Evolutionary conservation across 1,140 invertebrate species (phyloP), one percentile per base, ranked within the genome.

Genomic region (Monochamus saltuarius): DNA sequence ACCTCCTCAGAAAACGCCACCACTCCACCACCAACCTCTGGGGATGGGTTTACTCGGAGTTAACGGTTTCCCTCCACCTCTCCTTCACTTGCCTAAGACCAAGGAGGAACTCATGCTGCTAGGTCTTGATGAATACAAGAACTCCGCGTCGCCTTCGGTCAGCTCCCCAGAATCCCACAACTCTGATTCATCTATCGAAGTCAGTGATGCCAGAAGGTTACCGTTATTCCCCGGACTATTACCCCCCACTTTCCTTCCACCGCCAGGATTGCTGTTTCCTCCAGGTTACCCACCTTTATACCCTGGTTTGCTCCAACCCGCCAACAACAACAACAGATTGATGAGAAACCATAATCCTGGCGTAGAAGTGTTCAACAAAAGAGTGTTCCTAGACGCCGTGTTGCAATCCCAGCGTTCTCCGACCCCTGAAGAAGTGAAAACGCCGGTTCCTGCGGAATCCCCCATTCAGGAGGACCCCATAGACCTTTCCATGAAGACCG

Each of bases 151-250:
- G 0, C 87, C 88, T 0, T 88, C 85, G 43, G 85, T 89, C 0
- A 87, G 86, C 46, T 89, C 88, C 0, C 88, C 88, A 0, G 89
- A 89, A 56, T 89, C 87, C 0, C 87, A 89, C 59, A 88, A 88
- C 65, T 90, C 88, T 46, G 88, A 89, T 59, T 88, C 87, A 7
- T 87, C 85, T 0, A 78, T 86, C 13, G 85, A 87, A 67, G 77
- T 86, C 19, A 80, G 80, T 16, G 84, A 85, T 79, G 64, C 82
- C 75, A 47, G 81, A 81, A 73, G 85, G 83, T 54, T 85, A 81
- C 84, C 80, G 1, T 70, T 85, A 1, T 81, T 87, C 68, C 81
- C 82, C 37, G 83, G 84, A 49, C 75, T 87, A 13, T 68, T 76
- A 11, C 79, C 83, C 54, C 81, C 85, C 72, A 80, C 83, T 4